Evolutionary conservation across 2,888 invertebrate genomes (phyloP), one percentile per base, ranked within the genome.

Genomic region (Schizaphis graminum): DNA sequence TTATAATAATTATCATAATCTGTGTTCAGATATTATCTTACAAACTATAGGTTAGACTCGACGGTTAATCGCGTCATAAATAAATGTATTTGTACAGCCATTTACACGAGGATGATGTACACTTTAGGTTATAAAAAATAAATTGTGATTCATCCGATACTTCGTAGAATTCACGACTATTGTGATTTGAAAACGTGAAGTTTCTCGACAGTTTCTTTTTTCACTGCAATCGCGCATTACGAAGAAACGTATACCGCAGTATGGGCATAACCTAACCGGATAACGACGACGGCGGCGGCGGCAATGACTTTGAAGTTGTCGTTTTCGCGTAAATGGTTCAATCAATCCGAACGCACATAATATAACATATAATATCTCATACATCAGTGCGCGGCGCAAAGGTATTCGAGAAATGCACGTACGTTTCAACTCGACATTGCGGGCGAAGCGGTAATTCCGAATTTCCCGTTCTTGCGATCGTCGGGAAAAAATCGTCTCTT

Each of bases 271-370:
- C 13, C 13, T 86, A 47, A 44, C n/a, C 4, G n/a, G 57, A 35
- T n/a, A 67, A 67, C 67, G 5, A 77, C 21, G 21, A 84, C 28
- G 21, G 53, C 28, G 26, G 35, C 11, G 13, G 28, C 13, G 35
- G 8, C 35, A 86, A 92, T 35, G 86, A 86, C 86, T 92, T 57
- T 86, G 35, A 61, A 86, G 91, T 86, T n/a, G 26, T 41, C 84
- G n/a, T 85, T 85, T 85, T 35, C 84, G 35, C 61, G 47, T 86
- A 92, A 86, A 86, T 47, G 91, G 61, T 86, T 86, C 85, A 61
- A 92, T 92, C 91, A 61, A n/a, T 47, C 86, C 21, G 16, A 67
- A n/a, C 47, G 61, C 44, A 47, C 90, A 77, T 77, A 77, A 77
- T 77, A 21, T 35, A 77, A 35, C 35, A 77, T 21, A 41, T 35